Base-by-base conservation (phyloP, 2,797 vertebrate genomes). In the Gephyroberyx darwinii region DNA sequence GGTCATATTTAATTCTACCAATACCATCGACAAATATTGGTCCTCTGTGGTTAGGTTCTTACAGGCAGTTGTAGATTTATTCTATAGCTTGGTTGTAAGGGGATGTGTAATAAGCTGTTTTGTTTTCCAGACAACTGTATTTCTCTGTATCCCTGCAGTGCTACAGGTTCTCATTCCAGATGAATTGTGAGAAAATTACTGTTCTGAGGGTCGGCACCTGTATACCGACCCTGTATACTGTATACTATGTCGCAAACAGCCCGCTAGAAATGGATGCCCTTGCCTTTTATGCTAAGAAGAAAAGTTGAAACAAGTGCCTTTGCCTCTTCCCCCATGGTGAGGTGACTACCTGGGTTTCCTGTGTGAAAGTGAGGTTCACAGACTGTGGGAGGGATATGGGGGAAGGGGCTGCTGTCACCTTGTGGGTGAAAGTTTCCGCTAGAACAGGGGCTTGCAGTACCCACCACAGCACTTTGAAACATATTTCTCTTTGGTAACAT, bases 351-450 rank as follows among this genome's bases (percentile, higher is more conserved):
- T 56, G 0, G 10, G 30, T 51, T 43, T 74, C 10, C 17, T 26
- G 22, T 71, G 48, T 74, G 52, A 70, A 61, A 39, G n/a, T 47
- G 8, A 59, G 8, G 22, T 59, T 61, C 14, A 26, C 26, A 60
- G 56, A 69, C 77, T 69, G 59, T 65, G n/a, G 53, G 2, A 20
- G 39, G 6, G 54, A 3, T 2, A 9, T 6, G 4, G 52, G 14
- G 17, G 0, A 35, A 31, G 50, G 14, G 5, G n/a, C 30, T 31
- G 45, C n/a, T 19, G 8, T 51, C 50, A 13, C 39, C 8, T 5
- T 53, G 22, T 54, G 12, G 20, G 2, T 31, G 17, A 16, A 56
- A 26, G 13, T 8, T 26, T 4, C 4, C 26, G 33, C 55, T 59
- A 19, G 7, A 53, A 14, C 26, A 4, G 4, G 10, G 41, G 41